phyloP scores from a whole-genome alignment of 1,140 invertebrate species.

The Coenobita brevimanus region DNA sequence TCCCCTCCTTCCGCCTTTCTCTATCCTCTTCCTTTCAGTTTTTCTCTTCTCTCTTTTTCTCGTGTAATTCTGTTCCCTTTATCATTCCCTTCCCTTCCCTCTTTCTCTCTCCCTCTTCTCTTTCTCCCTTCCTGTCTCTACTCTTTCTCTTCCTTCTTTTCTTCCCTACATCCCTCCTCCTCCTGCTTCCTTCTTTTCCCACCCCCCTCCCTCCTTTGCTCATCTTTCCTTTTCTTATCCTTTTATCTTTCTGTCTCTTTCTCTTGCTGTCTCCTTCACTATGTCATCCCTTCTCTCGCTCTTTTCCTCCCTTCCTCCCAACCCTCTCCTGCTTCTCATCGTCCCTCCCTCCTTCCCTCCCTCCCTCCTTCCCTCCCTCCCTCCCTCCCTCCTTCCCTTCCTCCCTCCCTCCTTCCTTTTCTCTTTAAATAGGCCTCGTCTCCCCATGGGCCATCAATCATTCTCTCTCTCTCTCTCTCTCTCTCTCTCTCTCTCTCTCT shows the following conservation, averaged over 20 bases:
- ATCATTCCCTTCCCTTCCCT: too few species aligned
- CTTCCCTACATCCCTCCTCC: too few species aligned
- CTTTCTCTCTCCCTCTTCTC: not conserved
- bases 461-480: constrained; percentile 11
- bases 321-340: not conserved
- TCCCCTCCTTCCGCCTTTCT: too few species aligned
- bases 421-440: too few species aligned
- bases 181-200: constrained; percentile 10
- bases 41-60: too few species aligned
- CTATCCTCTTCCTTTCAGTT: too few species aligned
- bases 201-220: not conserved
- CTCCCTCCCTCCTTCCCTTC: constrained; percentile 2
- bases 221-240: not conserved
- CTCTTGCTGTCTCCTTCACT: not conserved
- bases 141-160: not conserved
- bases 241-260: not conserved
- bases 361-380: not conserved
- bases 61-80: too few species aligned
- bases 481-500: constrained; percentile 25
- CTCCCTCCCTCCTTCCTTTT: too few species aligned
- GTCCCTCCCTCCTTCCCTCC: not conserved
- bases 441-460: too few species aligned
- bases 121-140: not conserved
- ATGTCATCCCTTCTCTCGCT: not conserved
- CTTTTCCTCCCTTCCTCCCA: not conserved